Evolutionary conservation across 2,113 vertebrate species (phyloP).

Genomic region (Acinonyx jubatus): DNA sequence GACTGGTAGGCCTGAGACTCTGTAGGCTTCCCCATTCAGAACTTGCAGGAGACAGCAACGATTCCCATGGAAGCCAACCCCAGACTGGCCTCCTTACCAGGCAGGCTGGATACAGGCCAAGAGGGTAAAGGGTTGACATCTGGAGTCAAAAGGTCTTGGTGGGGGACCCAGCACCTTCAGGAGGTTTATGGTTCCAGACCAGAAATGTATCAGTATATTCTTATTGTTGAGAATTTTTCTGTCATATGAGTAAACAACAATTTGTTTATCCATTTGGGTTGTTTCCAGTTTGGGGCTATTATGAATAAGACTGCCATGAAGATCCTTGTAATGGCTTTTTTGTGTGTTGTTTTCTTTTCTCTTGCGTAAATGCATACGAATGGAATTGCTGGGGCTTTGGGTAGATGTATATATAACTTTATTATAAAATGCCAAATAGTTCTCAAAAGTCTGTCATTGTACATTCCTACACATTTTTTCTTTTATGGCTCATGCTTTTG

Average conservation of each 20-base stretch:
- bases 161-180: neutral
- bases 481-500: slow-evolving; percentile 4
- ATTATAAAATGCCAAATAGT: neutral
- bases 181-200: neutral
- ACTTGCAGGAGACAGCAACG: neutral
- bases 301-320: neutral
- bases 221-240: neutral
- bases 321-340: neutral
- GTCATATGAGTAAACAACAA: neutral
- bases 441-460: neutral
- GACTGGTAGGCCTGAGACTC: neutral
- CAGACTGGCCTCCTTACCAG: neutral
- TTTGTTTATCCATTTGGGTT: neutral
- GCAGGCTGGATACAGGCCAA: neutral
- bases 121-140: neutral
- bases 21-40: neutral
- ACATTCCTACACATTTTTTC: neutral
- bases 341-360: neutral
- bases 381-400: neutral
- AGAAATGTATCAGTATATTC: neutral
- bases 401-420: neutral
- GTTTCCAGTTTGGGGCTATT: neutral
- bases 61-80: neutral
- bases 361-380: neutral
- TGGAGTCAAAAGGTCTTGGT: neutral